phyloP scores from a whole-genome alignment of 2,888 invertebrate genomes.

The Cremastobaeus sp. region DNA sequence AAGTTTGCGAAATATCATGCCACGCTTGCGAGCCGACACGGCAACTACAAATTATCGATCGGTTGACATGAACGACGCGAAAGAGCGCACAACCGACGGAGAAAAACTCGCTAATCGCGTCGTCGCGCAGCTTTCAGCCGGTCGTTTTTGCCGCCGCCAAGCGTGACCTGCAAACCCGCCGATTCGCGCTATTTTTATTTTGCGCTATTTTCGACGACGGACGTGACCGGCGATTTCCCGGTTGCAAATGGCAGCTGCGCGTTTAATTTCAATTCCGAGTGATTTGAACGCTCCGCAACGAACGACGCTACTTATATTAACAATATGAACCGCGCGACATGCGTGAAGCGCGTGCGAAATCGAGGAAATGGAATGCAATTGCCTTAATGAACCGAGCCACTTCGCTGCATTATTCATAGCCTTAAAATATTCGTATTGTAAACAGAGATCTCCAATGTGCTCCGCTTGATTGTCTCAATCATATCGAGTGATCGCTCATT shows the following conservation, averaged over 20 bases:
- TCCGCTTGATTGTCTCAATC: slow-evolving; percentile 55
- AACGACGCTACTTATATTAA: background rate
- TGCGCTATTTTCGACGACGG: too few relatives aligned
- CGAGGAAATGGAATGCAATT: slow-evolving; percentile 46
- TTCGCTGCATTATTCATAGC: slow-evolving; percentile 57
- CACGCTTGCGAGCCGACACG: slow-evolving; percentile 32
- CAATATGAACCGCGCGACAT: slow-evolving; percentile 7
- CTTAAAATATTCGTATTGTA: slow-evolving; percentile 57
- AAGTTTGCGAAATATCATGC: slow-evolving; percentile 38
- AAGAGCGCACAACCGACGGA: slow-evolving; percentile 15
- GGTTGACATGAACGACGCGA: slow-evolving; percentile 35
- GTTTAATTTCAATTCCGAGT: slow-evolving; percentile 5
- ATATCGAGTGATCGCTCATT: slow-evolving; percentile 59
- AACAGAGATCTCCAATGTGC: slow-evolving; percentile 53
- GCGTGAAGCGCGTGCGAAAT: slow-evolving; percentile 31
- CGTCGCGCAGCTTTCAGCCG: too few relatives aligned
- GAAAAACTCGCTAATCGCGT: slow-evolving; percentile 4
- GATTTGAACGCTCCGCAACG: background rate
- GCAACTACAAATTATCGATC: slow-evolving; percentile 50
- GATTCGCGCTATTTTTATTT: too few relatives aligned
- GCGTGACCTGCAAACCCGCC: too few relatives aligned
- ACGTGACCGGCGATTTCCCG: too few relatives aligned
- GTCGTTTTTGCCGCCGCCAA: too few relatives aligned
- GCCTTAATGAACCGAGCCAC: slow-evolving; percentile 42
- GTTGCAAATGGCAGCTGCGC: background rate